phyloP scores from a whole-genome alignment of 2,113 vertebrate genomes.

The Scomber japonicus region DNA sequence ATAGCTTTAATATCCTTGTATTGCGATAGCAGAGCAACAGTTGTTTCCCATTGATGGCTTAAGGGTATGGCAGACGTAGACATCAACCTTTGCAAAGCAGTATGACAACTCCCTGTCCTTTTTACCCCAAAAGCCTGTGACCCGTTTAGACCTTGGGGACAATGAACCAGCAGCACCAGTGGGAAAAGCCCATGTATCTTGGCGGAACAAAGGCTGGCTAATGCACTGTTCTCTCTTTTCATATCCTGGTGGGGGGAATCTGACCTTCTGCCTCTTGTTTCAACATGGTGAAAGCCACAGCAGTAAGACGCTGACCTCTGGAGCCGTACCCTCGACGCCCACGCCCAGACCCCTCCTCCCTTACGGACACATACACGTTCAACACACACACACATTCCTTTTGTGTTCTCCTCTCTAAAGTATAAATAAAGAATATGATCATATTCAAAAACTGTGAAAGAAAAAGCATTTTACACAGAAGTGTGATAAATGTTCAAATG shows the following conservation, averaged over 20 bases:
- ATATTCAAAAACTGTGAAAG: background rate
- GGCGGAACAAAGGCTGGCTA: constrained; percentile 75
- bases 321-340: constrained; percentile 22
- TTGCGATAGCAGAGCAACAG: constrained; percentile 78
- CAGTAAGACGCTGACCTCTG: constrained; percentile 68
- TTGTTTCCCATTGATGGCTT: constrained; percentile 74
- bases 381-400: background rate
- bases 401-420: background rate
- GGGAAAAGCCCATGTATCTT: constrained; percentile 63
- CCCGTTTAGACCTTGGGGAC: constrained; percentile 72
- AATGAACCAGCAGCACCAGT: constrained; percentile 72
- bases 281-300: constrained; percentile 64
- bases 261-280: constrained; percentile 79
- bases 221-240: constrained; percentile 77
- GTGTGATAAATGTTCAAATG: constrained; percentile 15
- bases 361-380: constrained; percentile 32
- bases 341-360: background rate
- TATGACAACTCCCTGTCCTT: constrained; percentile 64
- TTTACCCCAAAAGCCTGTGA: constrained; percentile 65
- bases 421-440: background rate
- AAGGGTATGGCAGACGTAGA: constrained; percentile 61
- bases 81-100: constrained; percentile 74
- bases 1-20: constrained; percentile 81
- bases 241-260: constrained; percentile 63
- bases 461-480: background rate